Conservation (phyloP, 2,888 invertebrate species). For the Silvanus unidentatus region DNA sequence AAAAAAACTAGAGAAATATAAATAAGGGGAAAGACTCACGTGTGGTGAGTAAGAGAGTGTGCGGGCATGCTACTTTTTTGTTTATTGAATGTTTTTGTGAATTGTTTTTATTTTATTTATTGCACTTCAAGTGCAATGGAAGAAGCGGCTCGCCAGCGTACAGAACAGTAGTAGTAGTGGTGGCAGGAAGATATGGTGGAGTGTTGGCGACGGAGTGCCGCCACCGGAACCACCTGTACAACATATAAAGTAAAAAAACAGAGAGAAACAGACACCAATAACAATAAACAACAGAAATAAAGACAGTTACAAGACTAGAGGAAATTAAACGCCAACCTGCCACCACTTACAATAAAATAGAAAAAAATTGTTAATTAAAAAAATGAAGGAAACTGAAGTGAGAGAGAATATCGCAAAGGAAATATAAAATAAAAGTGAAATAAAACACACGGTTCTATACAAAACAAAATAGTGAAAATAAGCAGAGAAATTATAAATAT, state of each 20-base stretch:
- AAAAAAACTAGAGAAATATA: conserved; percentile 1
- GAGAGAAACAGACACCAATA: conserved; percentile 11
- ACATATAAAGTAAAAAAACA: conserved; percentile 9
- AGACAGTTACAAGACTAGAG: no score
- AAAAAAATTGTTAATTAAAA: no score
- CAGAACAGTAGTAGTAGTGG: conserved; percentile 32
- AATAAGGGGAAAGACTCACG: conserved; percentile 24
- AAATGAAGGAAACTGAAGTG: no score
- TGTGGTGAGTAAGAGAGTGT: conserved; percentile 16
- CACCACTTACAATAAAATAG: conserved; percentile 13
- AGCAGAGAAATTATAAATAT: no score
- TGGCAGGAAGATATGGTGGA: conserved; percentile 36
- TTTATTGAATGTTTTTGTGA: no score
- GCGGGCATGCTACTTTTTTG: conserved; percentile 9
- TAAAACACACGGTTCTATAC: no score
- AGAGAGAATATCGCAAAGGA: no score
- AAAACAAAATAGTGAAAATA: no score
- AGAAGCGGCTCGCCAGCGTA: conserved; percentile 21
- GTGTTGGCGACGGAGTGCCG: conserved; percentile 21
- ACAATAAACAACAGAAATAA: no score
- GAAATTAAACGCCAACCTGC: conserved; percentile 16
- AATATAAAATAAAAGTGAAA: no score
- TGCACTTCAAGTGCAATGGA: neutral
- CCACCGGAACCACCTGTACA: conserved; percentile 20
- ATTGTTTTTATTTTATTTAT: conserved; percentile 2